Conservation (phyloP, 2,113 vertebrate genomes). For the Dunckerocampus dactyliophorus region DNA sequence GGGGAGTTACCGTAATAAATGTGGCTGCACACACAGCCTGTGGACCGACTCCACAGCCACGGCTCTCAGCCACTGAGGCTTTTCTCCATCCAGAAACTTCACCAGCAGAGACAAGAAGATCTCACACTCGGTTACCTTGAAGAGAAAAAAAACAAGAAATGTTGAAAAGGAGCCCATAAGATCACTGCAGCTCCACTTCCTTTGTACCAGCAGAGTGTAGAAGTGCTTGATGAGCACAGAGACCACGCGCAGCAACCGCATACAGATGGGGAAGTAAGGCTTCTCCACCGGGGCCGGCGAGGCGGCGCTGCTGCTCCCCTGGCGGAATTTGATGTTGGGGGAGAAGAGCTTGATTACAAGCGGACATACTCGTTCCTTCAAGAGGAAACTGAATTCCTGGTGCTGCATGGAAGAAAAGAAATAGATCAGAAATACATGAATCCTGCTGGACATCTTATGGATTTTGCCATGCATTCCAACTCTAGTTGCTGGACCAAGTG, state of each 20-base stretch:
- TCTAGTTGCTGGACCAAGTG: too few species aligned
- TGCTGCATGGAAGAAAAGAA: slow-evolving; percentile 71
- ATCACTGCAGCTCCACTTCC: not conserved
- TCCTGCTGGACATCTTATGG: too few species aligned
- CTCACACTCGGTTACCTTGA: slow-evolving; percentile 98
- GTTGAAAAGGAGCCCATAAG: not conserved
- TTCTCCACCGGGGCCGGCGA: slow-evolving; percentile 95
- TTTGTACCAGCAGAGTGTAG: slow-evolving; percentile 90
- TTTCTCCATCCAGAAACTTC: slow-evolving; percentile 98
- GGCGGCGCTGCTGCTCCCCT: slow-evolving; percentile 84
- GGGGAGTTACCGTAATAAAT: slow-evolving; percentile 82
- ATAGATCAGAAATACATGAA: not conserved
- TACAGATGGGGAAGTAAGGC: slow-evolving; percentile 98
- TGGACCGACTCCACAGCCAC: slow-evolving; percentile 98
- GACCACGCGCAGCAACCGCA: slow-evolving; percentile 94
- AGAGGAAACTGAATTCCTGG: slow-evolving; percentile 96
- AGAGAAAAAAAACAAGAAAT: not conserved
- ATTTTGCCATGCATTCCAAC: too few species aligned
- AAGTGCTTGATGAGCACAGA: slow-evolving; percentile 98
- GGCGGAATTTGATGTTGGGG: slow-evolving; percentile 98
- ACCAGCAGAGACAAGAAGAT: slow-evolving; percentile 97
- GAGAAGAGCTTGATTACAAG: slow-evolving; percentile 99
- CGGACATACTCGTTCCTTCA: slow-evolving; percentile 96
- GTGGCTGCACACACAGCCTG: slow-evolving; percentile 93
- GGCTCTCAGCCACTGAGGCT: slow-evolving; percentile 96